These are phyloP conservation scores for Tanypteryx hageni DNA, from an alignment of 2,888 invertebrate genomes.

Conservation along the genomic window DNA sequence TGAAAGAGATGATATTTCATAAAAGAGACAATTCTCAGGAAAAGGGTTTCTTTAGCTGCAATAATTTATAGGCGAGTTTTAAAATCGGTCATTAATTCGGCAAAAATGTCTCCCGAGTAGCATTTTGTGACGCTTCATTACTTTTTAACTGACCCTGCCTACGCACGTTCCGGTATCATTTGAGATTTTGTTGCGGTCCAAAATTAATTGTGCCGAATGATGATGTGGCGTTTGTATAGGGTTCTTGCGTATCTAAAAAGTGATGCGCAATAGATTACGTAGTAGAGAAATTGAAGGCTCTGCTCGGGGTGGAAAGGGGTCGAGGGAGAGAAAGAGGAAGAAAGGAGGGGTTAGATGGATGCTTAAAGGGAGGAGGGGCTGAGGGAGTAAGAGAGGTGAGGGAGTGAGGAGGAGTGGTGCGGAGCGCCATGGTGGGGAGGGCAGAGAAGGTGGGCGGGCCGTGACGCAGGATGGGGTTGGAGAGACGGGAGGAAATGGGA, in stretches of 20 bases:
- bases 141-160: no score
- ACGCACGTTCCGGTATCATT: no score
- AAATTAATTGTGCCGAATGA: no score
- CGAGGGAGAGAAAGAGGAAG: not conserved
- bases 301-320: not conserved
- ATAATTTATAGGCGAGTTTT: no score
- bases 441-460: not conserved
- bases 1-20: no score
- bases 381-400: not conserved
- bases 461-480: constrained; percentile 36
- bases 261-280: constrained; percentile 57
- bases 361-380: not conserved
- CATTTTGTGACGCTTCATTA: no score
- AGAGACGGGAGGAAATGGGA: not conserved
- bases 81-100: no score
- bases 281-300: not conserved
- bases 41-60: no score
- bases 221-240: not conserved
- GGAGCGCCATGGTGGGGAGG: not conserved
- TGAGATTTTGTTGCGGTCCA: no score
- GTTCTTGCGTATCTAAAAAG: not conserved
- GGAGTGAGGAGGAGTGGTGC: not conserved
- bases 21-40: no score
- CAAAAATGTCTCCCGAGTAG: no score
- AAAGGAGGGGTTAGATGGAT: not conserved